These are phyloP conservation scores for Malurus splendens DNA, from an alignment of 2,797 vertebrate species.

Conservation along the genomic window DNA sequence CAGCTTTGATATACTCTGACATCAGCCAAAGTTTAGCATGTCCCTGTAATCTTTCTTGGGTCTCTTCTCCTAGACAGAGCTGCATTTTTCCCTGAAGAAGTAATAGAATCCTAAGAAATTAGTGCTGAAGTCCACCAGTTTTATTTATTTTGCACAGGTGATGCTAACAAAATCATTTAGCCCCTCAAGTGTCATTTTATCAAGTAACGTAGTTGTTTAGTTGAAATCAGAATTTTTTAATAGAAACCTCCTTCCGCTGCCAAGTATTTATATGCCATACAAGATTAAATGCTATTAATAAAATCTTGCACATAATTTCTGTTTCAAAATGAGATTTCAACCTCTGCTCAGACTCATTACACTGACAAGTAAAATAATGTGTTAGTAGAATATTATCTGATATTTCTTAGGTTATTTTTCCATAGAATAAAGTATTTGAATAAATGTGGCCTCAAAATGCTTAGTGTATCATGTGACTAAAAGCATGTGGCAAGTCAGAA, in stretches of 20 bases:
- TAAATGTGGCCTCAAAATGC: neutral
- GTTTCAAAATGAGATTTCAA: neutral
- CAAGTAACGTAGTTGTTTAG: neutral
- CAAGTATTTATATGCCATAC: neutral
- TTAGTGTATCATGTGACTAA: neutral
- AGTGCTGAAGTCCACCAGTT: neutral
- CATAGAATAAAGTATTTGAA: neutral
- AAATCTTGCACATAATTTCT: neutral
- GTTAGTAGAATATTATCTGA: neutral
- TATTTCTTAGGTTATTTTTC: neutral
- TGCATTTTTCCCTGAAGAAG: neutral
- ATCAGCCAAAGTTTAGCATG: neutral
- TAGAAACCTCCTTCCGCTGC: neutral
- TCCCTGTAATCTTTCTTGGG: neutral
- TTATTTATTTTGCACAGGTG: neutral
- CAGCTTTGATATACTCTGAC: neutral
- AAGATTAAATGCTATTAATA: neutral
- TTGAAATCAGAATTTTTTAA: neutral
- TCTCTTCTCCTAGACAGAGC: fast-evolving
- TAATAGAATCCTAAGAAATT: neutral
- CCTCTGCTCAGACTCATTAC: neutral
- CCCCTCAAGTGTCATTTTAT: neutral
- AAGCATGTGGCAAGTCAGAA: neutral
- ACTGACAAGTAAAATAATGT: neutral
- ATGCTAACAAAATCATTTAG: neutral